Evolutionary conservation across 2,113 vertebrate genomes (phyloP), one percentile per base, ranked within the genome.

Genomic region (Hiodon tergisus): DNA sequence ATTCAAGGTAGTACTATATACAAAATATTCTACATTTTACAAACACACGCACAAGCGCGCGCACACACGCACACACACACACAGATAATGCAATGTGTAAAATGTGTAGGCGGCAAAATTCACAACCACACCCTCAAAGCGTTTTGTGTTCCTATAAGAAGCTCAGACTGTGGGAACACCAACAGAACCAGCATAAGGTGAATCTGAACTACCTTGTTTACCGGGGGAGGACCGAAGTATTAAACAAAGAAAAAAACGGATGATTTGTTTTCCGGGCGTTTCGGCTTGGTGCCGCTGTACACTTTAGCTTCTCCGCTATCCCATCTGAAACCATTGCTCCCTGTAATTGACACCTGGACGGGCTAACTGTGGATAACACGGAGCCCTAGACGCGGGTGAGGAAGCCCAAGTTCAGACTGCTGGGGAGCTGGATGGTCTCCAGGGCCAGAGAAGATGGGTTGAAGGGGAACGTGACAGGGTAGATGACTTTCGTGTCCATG

Each of bases 401-500:
- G 89, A 99, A 99, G 74, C 90, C 87, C 85, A 98, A 86, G 62
- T 94, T 94, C 79, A 99, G 88, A 81, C 96, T 98, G 52, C 86
- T 83, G 31, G 97, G 97, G 76, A 99, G 94, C 89, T 98, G 96
- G 82, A 99, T 92, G 84, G 92, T 94, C 87, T 99, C 97, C 75
- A 99, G 85, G 0, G 95, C 93, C 1, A 99, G 91, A 60, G 93
- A 85, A 69, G 97, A 98, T 0, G 95, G 93, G 59, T 93, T 95
- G 83, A 96, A 99, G 0, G 91, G 91, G 54, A 98, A 93, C 4
- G 90, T 94, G 74, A 98, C 86, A 0, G 94, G 93, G 51, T 98
- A 98, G 83, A 95, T 94, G 73, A 94, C 93, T 86, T 96, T 98
- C 46, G 92, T 86, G 78, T 98, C 96, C 96, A 98, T 98, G 83